These are phyloP conservation scores for Anolis carolinensis DNA, from an alignment of 2,113 vertebrate species.

Conservation along the genomic window DNA sequence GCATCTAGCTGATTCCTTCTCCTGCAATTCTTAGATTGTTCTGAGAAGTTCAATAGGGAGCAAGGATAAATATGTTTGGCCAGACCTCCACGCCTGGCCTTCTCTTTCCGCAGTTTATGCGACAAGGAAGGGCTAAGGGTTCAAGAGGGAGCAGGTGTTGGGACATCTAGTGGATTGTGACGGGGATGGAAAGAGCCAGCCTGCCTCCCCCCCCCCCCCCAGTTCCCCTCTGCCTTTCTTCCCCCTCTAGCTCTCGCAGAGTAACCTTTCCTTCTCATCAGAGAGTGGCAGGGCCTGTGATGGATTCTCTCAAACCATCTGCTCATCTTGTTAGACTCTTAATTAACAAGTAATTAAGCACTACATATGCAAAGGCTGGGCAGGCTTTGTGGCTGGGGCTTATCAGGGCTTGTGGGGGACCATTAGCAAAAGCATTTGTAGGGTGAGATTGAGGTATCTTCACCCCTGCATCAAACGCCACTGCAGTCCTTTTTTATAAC, in stretches of 20 bases:
- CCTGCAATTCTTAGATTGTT: not conserved
- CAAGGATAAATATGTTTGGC: not conserved
- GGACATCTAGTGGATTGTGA: not conserved
- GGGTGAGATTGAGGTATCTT: not conserved
- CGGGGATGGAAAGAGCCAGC: not conserved
- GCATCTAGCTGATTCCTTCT: not conserved
- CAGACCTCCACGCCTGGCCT: not conserved
- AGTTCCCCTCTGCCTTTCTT: not conserved
- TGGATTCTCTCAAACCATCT: conserved; percentile 53
- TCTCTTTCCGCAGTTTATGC: not conserved
- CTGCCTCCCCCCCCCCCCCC: no score
- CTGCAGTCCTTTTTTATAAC: not conserved
- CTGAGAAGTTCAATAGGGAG: not conserved
- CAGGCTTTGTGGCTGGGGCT: conserved; percentile 37
- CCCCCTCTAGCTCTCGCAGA: not conserved
- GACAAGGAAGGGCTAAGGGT: not conserved
- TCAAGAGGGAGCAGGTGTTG: not conserved
- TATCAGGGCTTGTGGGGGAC: not conserved
- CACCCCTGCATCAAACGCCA: not conserved
- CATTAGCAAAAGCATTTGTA: not conserved
- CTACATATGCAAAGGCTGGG: conserved; percentile 12
- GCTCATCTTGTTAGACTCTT: conserved; percentile 53
- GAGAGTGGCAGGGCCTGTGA: conserved; percentile 8
- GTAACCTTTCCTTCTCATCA: conserved; percentile 7
- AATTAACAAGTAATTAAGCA: conserved; percentile 55